A percentile compares a stretch with the other conserved stretches of the same genome.
Evolutionary conservation across 2,888 invertebrate genomes (phyloP).

Genomic region (Sarcophaga rosellei): DNA sequence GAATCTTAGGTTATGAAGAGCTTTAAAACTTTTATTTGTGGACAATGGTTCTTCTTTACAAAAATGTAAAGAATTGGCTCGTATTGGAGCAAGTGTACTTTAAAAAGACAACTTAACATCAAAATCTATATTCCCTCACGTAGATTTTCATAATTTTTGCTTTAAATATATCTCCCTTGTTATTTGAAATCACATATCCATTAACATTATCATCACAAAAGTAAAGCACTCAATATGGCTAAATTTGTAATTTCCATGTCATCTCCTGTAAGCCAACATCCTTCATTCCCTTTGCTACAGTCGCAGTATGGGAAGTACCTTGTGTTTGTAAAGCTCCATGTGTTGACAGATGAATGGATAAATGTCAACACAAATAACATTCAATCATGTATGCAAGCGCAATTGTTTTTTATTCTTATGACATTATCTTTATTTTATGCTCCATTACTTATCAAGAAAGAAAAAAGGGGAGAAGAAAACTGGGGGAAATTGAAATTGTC

Average conservation of each 20-base stretch:
- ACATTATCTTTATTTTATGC: conserved; percentile 52
- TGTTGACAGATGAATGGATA: conserved; percentile 20
- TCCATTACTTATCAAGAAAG: conserved; percentile 19
- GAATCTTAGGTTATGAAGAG: no score
- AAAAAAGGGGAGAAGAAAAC: background rate
- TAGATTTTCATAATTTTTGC: no score
- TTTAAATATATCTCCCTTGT: no score
- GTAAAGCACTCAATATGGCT: background rate
- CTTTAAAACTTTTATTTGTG: no score
- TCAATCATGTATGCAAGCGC: conserved; percentile 33
- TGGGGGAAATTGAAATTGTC: background rate
- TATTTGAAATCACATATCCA: background rate
- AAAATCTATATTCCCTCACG: no score
- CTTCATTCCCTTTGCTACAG: background rate
- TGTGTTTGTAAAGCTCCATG: background rate
- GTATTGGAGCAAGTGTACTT: no score
- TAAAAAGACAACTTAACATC: no score
- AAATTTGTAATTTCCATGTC: background rate
- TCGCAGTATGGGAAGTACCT: background rate
- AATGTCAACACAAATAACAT: background rate
- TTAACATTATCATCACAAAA: background rate
- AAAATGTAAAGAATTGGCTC: no score
- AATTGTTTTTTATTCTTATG: conserved; percentile 37
- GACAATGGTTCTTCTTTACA: no score
- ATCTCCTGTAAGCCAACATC: background rate